phyloP scores from a whole-genome alignment of 35 echinoderm and acorn worm genomes.

The Heliocidaris erythrogramma region DNA sequence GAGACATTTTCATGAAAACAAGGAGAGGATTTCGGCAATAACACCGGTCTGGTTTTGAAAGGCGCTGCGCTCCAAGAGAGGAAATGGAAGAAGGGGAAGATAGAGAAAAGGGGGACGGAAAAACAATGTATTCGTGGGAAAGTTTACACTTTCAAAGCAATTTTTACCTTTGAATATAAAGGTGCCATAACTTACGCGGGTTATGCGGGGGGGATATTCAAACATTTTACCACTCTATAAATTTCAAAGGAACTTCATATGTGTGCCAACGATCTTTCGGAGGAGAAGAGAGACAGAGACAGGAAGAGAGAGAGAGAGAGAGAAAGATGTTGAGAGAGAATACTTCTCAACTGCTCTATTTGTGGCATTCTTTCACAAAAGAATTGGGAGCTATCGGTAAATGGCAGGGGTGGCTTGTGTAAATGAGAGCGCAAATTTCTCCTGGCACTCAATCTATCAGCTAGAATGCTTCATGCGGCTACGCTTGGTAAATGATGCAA shows the following conservation, averaged over 20 bases:
- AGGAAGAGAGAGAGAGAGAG: too few species aligned
- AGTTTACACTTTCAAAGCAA: neutral
- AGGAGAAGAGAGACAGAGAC: too few species aligned
- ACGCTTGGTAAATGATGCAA: neutral
- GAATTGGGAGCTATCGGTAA: neutral
- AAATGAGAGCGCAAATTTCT: neutral
- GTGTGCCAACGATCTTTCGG: too few species aligned
- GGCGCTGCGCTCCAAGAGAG: neutral
- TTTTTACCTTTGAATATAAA: neutral
- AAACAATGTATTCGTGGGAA: neutral
- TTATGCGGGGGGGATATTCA: neutral
- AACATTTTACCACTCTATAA: too few species aligned
- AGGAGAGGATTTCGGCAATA: neutral
- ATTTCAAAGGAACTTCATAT: too few species aligned
- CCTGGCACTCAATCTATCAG: neutral
- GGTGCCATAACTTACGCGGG: neutral
- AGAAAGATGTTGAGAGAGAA: too few species aligned
- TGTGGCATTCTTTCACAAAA: neutral
- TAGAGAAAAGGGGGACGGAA: neutral
- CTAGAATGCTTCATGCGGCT: neutral
- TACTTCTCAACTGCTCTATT: neutral
- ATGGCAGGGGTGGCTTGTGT: neutral
- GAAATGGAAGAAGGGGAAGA: neutral
- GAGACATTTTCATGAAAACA: slow-evolving; percentile 17
- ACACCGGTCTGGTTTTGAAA: neutral